Conservation (phyloP, 2,797 vertebrate species). For the Pseudotriccus pelzelni region DNA sequence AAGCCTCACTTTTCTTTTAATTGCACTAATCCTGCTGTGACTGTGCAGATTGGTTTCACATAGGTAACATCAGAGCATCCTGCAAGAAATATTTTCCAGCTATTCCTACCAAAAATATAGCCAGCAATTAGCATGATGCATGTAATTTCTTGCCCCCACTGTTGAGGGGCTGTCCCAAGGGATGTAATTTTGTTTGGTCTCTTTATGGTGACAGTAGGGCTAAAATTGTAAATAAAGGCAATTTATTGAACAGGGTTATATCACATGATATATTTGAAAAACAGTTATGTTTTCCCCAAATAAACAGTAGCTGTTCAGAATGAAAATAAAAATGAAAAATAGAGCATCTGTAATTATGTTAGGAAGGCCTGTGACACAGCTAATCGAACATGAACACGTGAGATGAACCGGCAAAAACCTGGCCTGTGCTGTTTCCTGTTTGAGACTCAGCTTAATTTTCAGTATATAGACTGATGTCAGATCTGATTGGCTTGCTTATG, state of each 20-base stretch:
- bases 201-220: neutral
- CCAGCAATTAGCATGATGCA: neutral
- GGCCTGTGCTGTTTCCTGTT: conserved; percentile 26
- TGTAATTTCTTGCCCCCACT: neutral
- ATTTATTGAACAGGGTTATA: neutral
- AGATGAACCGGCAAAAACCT: neutral
- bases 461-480: neutral
- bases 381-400: neutral
- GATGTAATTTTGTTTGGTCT: neutral
- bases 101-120: neutral
- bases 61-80: neutral
- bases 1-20: neutral
- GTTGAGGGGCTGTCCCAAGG: neutral
- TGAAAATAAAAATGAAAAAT: neutral
- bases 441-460: neutral
- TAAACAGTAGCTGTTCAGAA: neutral
- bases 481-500: neutral
- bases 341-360: neutral
- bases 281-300: neutral
- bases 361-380: neutral
- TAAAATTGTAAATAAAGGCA: neutral
- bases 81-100: neutral
- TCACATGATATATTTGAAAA: neutral
- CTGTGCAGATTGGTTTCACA: neutral
- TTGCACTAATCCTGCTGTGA: neutral